Evolutionary conservation across 1,140 invertebrate genomes (phyloP).

Genomic region (Asobara japonica): DNA sequence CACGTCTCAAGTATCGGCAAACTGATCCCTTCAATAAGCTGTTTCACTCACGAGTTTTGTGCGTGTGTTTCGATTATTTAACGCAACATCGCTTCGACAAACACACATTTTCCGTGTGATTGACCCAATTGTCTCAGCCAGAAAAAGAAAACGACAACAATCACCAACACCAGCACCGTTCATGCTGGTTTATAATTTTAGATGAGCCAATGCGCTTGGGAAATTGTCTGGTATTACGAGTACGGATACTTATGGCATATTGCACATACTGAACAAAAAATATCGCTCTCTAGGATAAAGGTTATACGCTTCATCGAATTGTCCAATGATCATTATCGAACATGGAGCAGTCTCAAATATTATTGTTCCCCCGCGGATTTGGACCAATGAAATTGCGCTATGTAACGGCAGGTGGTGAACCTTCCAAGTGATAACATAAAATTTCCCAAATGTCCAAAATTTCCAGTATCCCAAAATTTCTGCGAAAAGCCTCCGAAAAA

Average conservation of each 20-base stretch:
- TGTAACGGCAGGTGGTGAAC: too few species aligned
- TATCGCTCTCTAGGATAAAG: too few species aligned
- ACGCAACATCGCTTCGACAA: not conserved
- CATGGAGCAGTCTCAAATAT: too few species aligned
- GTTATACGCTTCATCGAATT: too few species aligned
- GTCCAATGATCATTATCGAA: too few species aligned
- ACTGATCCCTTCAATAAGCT: slow-evolving; percentile 6
- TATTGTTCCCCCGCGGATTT: too few species aligned
- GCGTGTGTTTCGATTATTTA: not conserved
- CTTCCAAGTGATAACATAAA: too few species aligned
- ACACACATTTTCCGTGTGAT: not conserved
- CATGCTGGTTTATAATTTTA: not conserved
- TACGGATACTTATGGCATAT: slow-evolving; percentile 38
- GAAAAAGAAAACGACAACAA: not conserved
- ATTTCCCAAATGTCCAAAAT: too few species aligned
- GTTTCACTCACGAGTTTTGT: not conserved
- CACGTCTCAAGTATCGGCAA: not conserved
- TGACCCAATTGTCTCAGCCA: not conserved
- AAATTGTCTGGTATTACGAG: not conserved
- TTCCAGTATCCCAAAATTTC: too few species aligned
- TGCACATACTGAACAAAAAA: too few species aligned
- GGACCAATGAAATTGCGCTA: too few species aligned
- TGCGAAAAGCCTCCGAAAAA: not conserved
- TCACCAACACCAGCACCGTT: too few species aligned
- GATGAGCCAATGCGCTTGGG: not conserved